Evolutionary conservation across 2,888 invertebrate species (phyloP).

Genomic region (Dynastes tityus): DNA sequence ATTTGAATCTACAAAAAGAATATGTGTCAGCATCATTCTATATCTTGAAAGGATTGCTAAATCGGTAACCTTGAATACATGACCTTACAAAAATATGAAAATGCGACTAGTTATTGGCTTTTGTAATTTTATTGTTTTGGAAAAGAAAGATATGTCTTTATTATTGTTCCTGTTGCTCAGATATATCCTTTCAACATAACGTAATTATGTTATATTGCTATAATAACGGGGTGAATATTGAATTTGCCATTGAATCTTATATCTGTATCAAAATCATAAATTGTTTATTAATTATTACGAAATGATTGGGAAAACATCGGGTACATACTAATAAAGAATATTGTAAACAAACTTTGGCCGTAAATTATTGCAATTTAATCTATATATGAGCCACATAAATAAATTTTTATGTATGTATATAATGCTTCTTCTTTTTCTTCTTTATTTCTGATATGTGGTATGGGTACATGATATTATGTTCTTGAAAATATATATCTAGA

Average conservation of each 20-base stretch:
- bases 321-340: no score
- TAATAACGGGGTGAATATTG: neutral
- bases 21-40: constrained; percentile 1
- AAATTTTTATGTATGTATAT: constrained; percentile 19
- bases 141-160: constrained; percentile 41
- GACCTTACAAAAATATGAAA: constrained; percentile 27
- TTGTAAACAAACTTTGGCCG: no score
- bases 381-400: neutral
- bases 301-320: no score
- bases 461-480: constrained; percentile 55
- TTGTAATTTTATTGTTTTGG: constrained; percentile 5
- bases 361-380: neutral
- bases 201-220: constrained; percentile 1
- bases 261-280: no score
- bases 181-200: constrained; percentile 7
- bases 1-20: neutral
- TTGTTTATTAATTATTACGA: no score
- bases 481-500: constrained; percentile 55
- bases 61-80: constrained; percentile 41
- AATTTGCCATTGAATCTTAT: no score
- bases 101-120: neutral
- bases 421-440: constrained; percentile 39
- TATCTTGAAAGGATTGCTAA: neutral
- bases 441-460: constrained; percentile 55
- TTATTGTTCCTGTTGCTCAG: constrained; percentile 33